phyloP scores from a whole-genome alignment of 1,140 invertebrate genomes.

The Planococcus citri region DNA sequence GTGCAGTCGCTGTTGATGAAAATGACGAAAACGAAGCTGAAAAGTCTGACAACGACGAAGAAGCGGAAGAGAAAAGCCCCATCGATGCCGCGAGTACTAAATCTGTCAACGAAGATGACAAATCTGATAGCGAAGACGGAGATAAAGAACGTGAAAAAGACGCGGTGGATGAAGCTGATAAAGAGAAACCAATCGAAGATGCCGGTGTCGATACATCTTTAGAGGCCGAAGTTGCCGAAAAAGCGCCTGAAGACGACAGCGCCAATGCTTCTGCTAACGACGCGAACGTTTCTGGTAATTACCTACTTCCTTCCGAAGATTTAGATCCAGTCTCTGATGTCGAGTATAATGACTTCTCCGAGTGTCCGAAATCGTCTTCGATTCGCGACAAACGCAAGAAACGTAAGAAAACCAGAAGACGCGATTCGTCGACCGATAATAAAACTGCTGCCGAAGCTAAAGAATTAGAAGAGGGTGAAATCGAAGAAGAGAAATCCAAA shows the following conservation, averaged over 20 bases:
- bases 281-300: not conserved
- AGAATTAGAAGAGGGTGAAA: conserved; percentile 40
- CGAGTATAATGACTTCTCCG: conserved; percentile 29
- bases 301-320: conserved; percentile 37
- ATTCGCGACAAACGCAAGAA: conserved; percentile 28
- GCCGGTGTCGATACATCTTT: not conserved
- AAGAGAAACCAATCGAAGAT: conserved; percentile 31
- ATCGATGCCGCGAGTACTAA: conserved; percentile 25
- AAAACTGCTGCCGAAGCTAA: conserved; percentile 19
- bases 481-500: conserved; percentile 34
- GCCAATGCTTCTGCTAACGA: not conserved
- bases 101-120: conserved; percentile 27
- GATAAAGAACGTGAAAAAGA: conserved; percentile 26
- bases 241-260: not conserved
- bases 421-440: not conserved
- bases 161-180: conserved; percentile 30
- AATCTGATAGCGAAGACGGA: conserved; percentile 26
- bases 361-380: conserved; percentile 22
- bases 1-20: conserved; percentile 14
- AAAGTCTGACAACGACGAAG: conserved; percentile 25
- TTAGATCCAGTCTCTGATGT: conserved; percentile 55
- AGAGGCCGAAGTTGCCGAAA: conserved; percentile 26
- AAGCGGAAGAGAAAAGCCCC: conserved; percentile 24
- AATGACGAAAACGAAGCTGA: conserved; percentile 11
- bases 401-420: conserved; percentile 18